phyloP scores from a whole-genome alignment of 2,797 vertebrate genomes.

The Margarornis squamiger region DNA sequence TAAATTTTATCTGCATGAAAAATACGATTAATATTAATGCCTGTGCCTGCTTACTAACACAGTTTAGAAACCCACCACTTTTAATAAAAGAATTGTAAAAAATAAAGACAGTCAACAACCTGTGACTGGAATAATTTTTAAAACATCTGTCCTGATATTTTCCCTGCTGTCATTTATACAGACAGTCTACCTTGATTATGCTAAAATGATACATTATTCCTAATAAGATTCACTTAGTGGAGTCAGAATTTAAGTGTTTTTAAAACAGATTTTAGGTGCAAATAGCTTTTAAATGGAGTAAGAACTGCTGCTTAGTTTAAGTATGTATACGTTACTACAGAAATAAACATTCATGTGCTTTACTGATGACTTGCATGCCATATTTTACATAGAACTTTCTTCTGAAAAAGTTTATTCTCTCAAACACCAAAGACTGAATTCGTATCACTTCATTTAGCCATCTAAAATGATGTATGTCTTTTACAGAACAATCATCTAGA shows the following conservation, averaged over 20 bases:
- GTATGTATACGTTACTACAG: neutral
- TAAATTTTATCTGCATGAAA: conserved; percentile 18
- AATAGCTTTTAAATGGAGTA: neutral
- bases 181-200: neutral
- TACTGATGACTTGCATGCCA: neutral
- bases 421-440: neutral
- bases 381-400: neutral
- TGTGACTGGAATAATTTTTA: neutral
- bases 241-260: neutral
- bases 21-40: conserved; percentile 15
- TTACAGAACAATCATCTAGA: neutral
- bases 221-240: neutral
- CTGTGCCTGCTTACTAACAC: neutral
- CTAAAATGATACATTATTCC: neutral
- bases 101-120: neutral
- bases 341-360: neutral
- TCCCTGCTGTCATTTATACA: neutral
- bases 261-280: neutral
- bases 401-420: neutral
- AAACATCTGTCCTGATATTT: neutral
- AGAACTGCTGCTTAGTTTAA: neutral
- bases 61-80: neutral
- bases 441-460: neutral
- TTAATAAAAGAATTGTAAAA: neutral
- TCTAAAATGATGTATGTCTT: neutral